Evolutionary conservation across 2,888 invertebrate species (phyloP).

Genomic region (Mythimna vitellina): DNA sequence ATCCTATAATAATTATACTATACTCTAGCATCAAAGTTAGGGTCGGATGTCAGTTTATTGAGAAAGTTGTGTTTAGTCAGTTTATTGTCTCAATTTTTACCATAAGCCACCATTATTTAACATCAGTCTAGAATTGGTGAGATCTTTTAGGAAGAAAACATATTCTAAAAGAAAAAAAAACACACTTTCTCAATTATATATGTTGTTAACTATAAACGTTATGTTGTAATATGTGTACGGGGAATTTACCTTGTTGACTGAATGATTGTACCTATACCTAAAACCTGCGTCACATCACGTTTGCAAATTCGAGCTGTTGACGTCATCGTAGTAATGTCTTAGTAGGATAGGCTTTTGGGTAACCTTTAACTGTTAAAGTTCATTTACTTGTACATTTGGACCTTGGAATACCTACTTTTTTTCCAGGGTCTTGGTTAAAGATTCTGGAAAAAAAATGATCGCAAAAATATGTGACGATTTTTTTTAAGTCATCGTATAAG

Average conservation of each 20-base stretch:
- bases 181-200: background rate
- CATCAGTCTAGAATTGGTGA: background rate
- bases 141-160: background rate
- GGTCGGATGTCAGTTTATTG: too few species aligned
- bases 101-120: too few species aligned
- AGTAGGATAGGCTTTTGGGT: background rate
- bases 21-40: too few species aligned
- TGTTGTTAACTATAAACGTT: constrained; percentile 6
- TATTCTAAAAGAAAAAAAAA: background rate
- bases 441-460: background rate
- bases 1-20: too few species aligned
- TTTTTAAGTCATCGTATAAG: too few species aligned
- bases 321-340: constrained; percentile 22
- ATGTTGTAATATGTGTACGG: constrained; percentile 7
- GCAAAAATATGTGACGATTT: background rate
- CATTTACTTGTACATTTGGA: constrained; percentile 7
- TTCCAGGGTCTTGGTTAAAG: background rate
- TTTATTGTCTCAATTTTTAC: too few species aligned
- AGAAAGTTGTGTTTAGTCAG: too few species aligned
- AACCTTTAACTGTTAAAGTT: constrained; percentile 7
- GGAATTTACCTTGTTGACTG: constrained; percentile 37
- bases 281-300: constrained; percentile 48
- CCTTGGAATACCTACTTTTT: background rate
- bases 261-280: constrained; percentile 7
- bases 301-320: constrained; percentile 33